Evolutionary conservation across 2,113 vertebrate genomes (phyloP).

Genomic region (Chlorodrepanis virens): DNA sequence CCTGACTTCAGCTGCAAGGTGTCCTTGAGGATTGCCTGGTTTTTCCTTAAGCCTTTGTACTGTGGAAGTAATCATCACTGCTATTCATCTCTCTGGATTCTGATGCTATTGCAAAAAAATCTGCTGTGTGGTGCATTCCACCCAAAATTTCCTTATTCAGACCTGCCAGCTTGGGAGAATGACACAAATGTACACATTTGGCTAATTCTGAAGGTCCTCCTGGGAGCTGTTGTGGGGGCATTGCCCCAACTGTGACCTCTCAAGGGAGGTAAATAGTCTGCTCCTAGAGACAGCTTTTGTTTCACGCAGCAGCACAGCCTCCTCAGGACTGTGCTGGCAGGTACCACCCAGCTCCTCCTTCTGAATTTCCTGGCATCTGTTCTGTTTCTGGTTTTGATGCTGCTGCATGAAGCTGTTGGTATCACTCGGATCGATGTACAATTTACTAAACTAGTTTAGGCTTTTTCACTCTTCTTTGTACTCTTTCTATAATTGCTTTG

Average conservation of each 20-base stretch:
- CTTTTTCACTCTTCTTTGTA: neutral
- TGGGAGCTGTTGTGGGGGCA: neutral
- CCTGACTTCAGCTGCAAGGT: neutral
- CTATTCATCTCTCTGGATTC: neutral
- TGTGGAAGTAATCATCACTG: neutral
- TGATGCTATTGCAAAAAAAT: neutral
- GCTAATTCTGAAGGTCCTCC: neutral
- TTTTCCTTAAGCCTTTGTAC: neutral
- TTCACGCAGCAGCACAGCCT: neutral
- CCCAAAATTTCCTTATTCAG: neutral
- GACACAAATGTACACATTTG: neutral
- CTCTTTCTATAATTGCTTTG: neutral
- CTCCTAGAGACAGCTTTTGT: neutral
- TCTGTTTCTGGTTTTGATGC: neutral
- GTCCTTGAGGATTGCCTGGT: neutral
- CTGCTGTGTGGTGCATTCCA: neutral
- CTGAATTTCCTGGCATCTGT: neutral
- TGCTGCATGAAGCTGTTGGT: neutral
- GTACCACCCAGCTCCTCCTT: neutral
- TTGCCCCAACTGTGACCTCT: neutral
- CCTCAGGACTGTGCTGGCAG: neutral
- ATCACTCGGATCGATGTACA: neutral
- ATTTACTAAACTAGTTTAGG: neutral
- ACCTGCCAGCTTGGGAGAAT: neutral
- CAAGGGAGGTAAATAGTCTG: neutral